Percentiles rank a stretch among this genome's conserved stretches.
Conservation (phyloP, 2,888 invertebrate genomes). For the Zele albiditarsus region DNA sequence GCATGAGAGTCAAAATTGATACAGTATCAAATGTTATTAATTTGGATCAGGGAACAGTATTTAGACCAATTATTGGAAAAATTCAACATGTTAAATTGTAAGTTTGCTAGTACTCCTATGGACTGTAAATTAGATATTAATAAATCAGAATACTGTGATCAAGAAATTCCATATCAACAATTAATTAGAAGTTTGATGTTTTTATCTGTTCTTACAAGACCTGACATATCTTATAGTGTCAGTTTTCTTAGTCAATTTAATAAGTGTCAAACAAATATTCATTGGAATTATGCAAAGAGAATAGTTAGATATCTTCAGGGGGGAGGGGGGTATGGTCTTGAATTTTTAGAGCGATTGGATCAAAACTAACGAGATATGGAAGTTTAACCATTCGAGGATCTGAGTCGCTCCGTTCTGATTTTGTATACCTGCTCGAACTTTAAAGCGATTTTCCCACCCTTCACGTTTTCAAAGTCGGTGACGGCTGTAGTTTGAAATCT, state of each 20-base stretch:
- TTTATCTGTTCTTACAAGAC: constrained; percentile 33
- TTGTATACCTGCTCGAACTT: too few relatives aligned
- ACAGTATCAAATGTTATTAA: background rate
- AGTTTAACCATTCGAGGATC: too few relatives aligned
- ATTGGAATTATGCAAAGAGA: constrained; percentile 39
- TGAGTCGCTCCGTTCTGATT: too few relatives aligned
- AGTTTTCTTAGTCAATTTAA: constrained; percentile 39
- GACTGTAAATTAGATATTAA: background rate
- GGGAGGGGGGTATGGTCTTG: too few relatives aligned
- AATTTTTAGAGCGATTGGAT: too few relatives aligned
- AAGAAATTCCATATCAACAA: constrained; percentile 29
- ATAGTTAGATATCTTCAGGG: constrained; percentile 27
- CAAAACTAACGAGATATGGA: too few relatives aligned
- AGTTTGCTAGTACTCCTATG: background rate
- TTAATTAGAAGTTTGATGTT: constrained; percentile 39
- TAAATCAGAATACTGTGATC: background rate
- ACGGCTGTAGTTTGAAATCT: too few relatives aligned
- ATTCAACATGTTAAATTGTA: constrained; percentile 15
- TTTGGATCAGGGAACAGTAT: constrained; percentile 8
- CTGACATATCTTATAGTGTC: constrained; percentile 34
- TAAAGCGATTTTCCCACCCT: too few relatives aligned
- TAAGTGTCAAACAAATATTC: constrained; percentile 12
- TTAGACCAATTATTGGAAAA: constrained; percentile 1
- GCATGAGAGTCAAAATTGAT: constrained; percentile 13
- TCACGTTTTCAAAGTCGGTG: too few relatives aligned